These are phyloP conservation scores for Heptranchias perlo DNA, from an alignment of 2,113 vertebrate genomes.

Conservation along the genomic window DNA sequence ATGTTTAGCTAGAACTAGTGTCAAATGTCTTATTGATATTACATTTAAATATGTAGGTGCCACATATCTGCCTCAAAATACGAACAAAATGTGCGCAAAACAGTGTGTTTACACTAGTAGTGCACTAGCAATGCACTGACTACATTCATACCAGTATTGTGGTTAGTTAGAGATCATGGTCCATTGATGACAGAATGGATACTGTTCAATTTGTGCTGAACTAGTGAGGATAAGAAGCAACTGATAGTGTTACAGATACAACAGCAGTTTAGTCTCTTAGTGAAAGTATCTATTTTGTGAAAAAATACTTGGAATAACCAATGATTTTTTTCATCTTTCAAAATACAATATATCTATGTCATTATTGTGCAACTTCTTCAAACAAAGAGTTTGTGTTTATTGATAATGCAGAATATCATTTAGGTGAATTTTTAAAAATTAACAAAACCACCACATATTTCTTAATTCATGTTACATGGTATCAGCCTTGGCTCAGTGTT, in stretches of 20 bases:
- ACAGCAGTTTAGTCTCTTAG: not conserved
- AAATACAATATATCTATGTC: not conserved
- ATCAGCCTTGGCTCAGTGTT: not conserved
- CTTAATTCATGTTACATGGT: not conserved
- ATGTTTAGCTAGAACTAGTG: not conserved
- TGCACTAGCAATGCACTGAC: no score
- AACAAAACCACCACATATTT: not conserved
- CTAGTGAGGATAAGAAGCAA: no score
- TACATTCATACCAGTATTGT: no score
- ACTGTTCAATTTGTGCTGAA: no score
- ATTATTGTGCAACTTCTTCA: not conserved
- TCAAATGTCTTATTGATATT: not conserved
- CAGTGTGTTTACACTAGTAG: no score
- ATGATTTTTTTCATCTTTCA: not conserved
- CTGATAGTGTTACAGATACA: not conserved
- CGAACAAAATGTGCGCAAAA: no score
- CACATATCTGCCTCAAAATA: not conserved
- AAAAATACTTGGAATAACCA: not conserved
- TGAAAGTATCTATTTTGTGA: not conserved
- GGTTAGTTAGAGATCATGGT: not conserved
- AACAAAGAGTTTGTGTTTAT: not conserved
- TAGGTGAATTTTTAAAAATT: not conserved
- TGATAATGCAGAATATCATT: not conserved
- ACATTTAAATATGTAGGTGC: not conserved
- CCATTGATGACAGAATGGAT: not conserved